A percentile compares a stretch with the other conserved stretches of the same genome.
Evolutionary conservation across 2,113 vertebrate genomes (phyloP).

Genomic region (Rhombomys opimus): DNA sequence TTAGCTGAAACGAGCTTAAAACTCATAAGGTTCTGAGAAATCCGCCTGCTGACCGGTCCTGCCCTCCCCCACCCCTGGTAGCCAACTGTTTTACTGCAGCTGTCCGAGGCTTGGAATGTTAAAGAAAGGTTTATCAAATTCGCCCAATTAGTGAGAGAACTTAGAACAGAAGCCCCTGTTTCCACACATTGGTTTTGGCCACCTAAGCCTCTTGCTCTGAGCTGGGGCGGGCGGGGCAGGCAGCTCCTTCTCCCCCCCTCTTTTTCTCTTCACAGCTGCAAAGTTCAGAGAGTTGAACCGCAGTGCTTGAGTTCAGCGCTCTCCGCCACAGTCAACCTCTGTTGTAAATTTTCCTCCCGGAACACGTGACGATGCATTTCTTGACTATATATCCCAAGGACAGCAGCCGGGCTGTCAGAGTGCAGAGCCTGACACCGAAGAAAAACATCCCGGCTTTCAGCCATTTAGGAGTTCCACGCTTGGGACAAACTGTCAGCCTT

Average conservation of each 20-base stretch:
- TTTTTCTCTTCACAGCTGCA: constrained; percentile 84
- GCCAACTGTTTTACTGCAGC: neutral
- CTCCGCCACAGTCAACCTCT: constrained; percentile 82
- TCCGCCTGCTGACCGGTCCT: neutral
- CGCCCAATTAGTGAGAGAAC: neutral
- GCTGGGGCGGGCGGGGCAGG: constrained; percentile 74
- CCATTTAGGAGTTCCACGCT: constrained; percentile 61
- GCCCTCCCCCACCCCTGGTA: no score
- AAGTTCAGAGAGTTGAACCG: constrained; percentile 86
- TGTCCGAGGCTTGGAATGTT: neutral
- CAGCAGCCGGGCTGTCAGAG: constrained; percentile 86
- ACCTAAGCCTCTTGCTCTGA: constrained; percentile 45
- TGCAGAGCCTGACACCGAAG: constrained; percentile 73
- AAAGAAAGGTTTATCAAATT: neutral
- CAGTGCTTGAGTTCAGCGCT: constrained; percentile 85
- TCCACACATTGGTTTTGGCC: neutral
- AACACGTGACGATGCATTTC: constrained; percentile 88
- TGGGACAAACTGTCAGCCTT: neutral
- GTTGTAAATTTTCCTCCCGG: constrained; percentile 88
- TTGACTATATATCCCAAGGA: constrained; percentile 88
- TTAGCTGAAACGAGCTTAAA: neutral
- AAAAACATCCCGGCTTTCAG: constrained; percentile 72
- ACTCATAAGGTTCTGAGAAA: neutral
- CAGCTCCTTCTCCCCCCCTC: constrained; percentile 59
- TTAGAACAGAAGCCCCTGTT: neutral